A percentile compares a stretch with the other conserved stretches of the same genome.
These are phyloP conservation scores for Drosophila busckii DNA, from an alignment of 1,140 invertebrate species.

Conservation along the genomic window DNA sequence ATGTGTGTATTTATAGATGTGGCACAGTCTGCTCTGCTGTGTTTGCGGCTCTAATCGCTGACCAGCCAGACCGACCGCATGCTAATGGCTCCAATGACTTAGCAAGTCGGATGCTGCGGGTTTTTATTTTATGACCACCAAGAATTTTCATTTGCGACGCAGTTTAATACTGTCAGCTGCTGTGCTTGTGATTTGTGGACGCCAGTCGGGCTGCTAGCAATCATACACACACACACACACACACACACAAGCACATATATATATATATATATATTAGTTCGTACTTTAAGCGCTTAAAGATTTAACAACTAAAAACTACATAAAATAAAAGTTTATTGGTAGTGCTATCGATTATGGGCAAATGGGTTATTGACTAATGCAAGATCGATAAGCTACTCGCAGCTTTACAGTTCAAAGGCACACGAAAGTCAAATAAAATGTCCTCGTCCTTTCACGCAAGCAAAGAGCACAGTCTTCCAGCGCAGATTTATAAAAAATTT, in stretches of 20 bases:
- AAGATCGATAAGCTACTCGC: too few relatives aligned
- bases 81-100: slow-evolving; percentile 35
- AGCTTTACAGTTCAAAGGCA: slow-evolving; percentile 36
- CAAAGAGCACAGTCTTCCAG: slow-evolving; percentile 27
- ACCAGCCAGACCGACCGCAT: slow-evolving; percentile 21
- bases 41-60: slow-evolving; percentile 18
- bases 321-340: too few relatives aligned
- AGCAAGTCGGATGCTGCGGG: slow-evolving; percentile 8
- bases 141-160: slow-evolving; percentile 47
- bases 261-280: too few relatives aligned
- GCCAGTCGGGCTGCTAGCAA: too few relatives aligned
- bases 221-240: too few relatives aligned
- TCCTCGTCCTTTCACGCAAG: slow-evolving; percentile 42
- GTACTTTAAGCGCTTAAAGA: too few relatives aligned
- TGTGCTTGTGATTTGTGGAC: slow-evolving; percentile 42
- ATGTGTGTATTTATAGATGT: too few relatives aligned
- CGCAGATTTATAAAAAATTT: slow-evolving; percentile 50
- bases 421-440: slow-evolving; percentile 62
- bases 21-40: too few relatives aligned
- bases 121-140: slow-evolving; percentile 53
- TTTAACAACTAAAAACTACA: too few relatives aligned
- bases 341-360: too few relatives aligned
- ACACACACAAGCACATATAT: too few relatives aligned
- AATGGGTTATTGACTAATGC: too few relatives aligned
- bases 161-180: slow-evolving; percentile 48